Evolutionary conservation across 1,140 invertebrate genomes (phyloP), one percentile per base, ranked within the genome.

Genomic region (Drosophila orena): DNA sequence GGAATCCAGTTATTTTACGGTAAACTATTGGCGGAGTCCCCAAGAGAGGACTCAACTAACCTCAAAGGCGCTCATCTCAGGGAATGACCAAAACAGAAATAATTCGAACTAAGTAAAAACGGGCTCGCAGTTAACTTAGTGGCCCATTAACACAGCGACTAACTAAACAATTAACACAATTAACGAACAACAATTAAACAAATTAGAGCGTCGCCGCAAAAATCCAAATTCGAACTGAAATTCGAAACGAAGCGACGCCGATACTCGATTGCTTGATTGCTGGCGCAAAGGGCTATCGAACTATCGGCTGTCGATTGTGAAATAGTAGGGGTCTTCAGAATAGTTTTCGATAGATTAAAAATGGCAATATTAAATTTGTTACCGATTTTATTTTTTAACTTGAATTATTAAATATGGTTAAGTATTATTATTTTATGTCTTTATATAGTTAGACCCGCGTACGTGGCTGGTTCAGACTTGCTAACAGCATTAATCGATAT

Each of bases 41-140:
- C 17, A 34, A 35, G 3, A 17, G 5, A 46, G 35, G 24, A 20
- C 14, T n/a, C 10, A 50, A 61, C 72, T 17, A 47, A 91, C 90
- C 77, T 91, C 86, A 68, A 91, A 91, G 15, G 90, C 86, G 61
- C 90, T 91, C 90, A 91, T 90, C 17, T 35, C 40, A 42, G 49
- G 7, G n/a, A 8, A 52, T 40, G 56, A n/a, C 14, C 10, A 24
- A 57, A 30, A 47, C 46, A 43, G 42, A 35, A 27, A 64, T 61
- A n/a, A 65, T 17, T 47, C 10, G 57, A 42, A 64, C 65, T 37
- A 52, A 62, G 52, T 22, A 38, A 59, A 12, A 54, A 50, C 30
- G 53, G 46, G 61, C 34, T 35, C 27, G 17, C 15, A 11, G 56
- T n/a, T 35, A 43, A 53, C 70, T 46, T 46, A 55, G 64, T 27